These are phyloP conservation scores for Cyaniris semiargus DNA, from an alignment of 2,888 invertebrate genomes.

Conservation along the genomic window DNA sequence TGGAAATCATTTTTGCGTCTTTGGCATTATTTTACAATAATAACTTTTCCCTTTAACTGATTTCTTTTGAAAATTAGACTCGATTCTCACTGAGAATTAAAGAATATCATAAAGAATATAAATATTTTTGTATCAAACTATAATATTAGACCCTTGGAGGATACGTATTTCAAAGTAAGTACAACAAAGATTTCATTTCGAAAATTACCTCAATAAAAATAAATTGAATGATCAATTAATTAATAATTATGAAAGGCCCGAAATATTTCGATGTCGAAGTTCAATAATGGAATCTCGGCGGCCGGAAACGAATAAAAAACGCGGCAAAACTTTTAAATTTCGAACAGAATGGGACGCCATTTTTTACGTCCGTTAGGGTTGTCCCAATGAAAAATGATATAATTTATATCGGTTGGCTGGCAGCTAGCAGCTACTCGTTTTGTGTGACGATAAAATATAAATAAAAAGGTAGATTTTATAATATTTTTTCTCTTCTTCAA, in stretches of 20 bases:
- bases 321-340: slow-evolving; percentile 78
- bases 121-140: too few species aligned
- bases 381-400: slow-evolving; percentile 80
- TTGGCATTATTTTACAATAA: too few species aligned
- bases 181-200: neutral
- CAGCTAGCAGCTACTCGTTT: slow-evolving; percentile 78
- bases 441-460: slow-evolving; percentile 76
- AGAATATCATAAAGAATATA: too few species aligned
- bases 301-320: slow-evolving; percentile 79
- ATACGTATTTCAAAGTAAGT: neutral
- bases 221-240: slow-evolving; percentile 37
- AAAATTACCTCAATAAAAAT: neutral
- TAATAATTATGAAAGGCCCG: slow-evolving; percentile 32
- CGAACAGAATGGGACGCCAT: slow-evolving; percentile 76
- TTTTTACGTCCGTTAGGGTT: slow-evolving; percentile 78
- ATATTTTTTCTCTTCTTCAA: slow-evolving; percentile 74
- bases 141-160: neutral
- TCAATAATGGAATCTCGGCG: slow-evolving; percentile 69
- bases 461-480: slow-evolving; percentile 71
- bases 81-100: too few species aligned
- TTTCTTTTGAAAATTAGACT: too few species aligned
- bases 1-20: too few species aligned
- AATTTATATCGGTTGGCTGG: slow-evolving; percentile 75
- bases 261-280: slow-evolving; percentile 45
- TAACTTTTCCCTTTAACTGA: too few species aligned